Percentiles rank a stretch among this genome's conserved stretches.
Conservation (phyloP, 2,888 invertebrate genomes). For the Drosophila diplacantha region DNA sequence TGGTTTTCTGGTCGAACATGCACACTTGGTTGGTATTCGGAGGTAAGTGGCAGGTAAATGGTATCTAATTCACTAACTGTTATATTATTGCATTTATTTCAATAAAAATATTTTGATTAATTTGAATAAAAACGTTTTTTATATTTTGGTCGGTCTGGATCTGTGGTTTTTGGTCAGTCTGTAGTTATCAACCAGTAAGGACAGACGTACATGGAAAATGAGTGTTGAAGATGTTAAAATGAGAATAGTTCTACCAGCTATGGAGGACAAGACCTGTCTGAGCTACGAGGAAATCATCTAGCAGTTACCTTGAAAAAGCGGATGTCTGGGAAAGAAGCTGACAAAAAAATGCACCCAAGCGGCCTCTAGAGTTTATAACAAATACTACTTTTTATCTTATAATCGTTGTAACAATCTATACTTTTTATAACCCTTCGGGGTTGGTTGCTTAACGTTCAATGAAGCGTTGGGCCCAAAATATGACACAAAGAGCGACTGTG, state of each 20-base stretch:
- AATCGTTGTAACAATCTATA: too few relatives aligned
- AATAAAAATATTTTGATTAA: conserved; percentile 1
- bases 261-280: not conserved
- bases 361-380: not conserved
- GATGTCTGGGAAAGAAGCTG: not conserved
- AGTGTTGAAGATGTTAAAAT: not conserved
- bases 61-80: conserved; percentile 7
- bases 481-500: too few relatives aligned
- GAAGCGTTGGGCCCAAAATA: too few relatives aligned
- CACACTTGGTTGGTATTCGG: conserved; percentile 9
- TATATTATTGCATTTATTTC: conserved; percentile 4
- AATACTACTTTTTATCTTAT: too few relatives aligned
- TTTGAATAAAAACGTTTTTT: not conserved
- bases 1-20: conserved; percentile 37
- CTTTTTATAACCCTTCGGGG: not conserved
- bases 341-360: too few relatives aligned
- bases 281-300: not conserved
- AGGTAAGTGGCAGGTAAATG: conserved; percentile 54
- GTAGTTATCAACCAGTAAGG: not conserved
- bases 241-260: not conserved
- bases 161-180: not conserved
- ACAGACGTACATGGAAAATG: not conserved
- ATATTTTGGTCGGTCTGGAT: not conserved
- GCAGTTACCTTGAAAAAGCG: not conserved
- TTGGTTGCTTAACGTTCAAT: not conserved